A percentile compares a stretch with the other conserved stretches of the same genome.
Conservation (phyloP, 2,113 vertebrate species). For the Spizaetus ornatus region DNA sequence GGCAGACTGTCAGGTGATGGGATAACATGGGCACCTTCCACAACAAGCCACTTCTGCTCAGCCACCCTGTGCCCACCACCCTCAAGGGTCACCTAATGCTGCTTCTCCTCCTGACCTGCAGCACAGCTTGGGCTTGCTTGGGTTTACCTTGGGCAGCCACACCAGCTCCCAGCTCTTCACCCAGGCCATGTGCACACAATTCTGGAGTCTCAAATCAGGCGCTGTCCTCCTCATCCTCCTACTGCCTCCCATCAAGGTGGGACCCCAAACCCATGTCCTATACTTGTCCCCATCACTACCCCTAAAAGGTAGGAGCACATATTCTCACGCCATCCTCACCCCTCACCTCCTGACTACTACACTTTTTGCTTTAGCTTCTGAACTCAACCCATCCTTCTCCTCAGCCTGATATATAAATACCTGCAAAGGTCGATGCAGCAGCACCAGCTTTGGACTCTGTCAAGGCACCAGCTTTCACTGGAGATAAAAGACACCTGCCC, state of each 20-base stretch:
- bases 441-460: not conserved
- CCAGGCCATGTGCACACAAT: not conserved
- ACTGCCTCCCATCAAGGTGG: not conserved
- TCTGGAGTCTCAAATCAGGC: not conserved
- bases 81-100: not conserved
- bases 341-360: not conserved
- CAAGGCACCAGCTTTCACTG: not conserved
- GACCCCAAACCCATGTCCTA: not conserved
- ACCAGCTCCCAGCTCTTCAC: not conserved
- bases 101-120: not conserved
- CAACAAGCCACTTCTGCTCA: not conserved
- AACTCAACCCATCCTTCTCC: not conserved
- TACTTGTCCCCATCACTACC: not conserved
- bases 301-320: not conserved
- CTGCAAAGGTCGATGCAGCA: not conserved
- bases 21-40: not conserved
- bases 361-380: not conserved
- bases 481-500: not conserved
- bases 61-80: not conserved
- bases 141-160: not conserved
- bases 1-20: rapidly evolving
- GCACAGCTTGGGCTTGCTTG: not conserved
- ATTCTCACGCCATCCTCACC: not conserved
- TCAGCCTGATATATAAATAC: not conserved
- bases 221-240: not conserved